Conservation (phyloP, 1,140 invertebrate species). For the Solen grandis region DNA sequence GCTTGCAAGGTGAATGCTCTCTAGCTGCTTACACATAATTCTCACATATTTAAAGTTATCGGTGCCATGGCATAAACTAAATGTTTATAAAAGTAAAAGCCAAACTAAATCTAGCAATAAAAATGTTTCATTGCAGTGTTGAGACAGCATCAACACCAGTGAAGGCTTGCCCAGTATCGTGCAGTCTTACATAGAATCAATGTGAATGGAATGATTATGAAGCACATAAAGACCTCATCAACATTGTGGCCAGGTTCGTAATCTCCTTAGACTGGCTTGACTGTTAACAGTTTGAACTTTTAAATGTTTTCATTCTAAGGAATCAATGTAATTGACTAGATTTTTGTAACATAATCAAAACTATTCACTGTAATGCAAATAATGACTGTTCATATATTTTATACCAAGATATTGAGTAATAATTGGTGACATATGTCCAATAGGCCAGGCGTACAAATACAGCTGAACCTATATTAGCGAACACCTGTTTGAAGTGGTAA, state of each 20-base stretch:
- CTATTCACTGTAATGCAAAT: not conserved
- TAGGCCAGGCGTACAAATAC: too few relatives aligned
- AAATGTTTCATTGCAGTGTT: too few relatives aligned
- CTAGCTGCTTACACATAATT: too few relatives aligned
- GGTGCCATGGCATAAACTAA: too few relatives aligned
- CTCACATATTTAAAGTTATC: too few relatives aligned
- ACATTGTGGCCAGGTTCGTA: slow-evolving; percentile 15
- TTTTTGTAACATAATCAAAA: slow-evolving; percentile 1
- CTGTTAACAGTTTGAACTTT: too few relatives aligned
- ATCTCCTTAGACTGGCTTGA: not conserved
- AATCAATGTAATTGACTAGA: not conserved
- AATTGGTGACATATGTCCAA: too few relatives aligned
- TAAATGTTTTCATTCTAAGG: not conserved
- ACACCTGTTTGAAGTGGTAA: too few relatives aligned
- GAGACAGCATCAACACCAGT: too few relatives aligned
- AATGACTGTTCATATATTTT: not conserved
- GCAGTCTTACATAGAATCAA: slow-evolving; percentile 31
- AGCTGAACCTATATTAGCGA: too few relatives aligned
- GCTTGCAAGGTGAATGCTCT: too few relatives aligned
- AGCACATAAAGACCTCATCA: slow-evolving; percentile 27
- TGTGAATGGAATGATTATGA: slow-evolving; percentile 43
- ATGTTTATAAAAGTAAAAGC: slow-evolving; percentile 8
- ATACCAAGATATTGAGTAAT: slow-evolving; percentile 2
- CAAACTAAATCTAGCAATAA: too few relatives aligned
- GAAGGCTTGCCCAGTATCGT: slow-evolving; percentile 8